Percentiles rank a stretch among this genome's conserved stretches.
These are phyloP conservation scores for Oreortyx pictus DNA, from an alignment of 2,797 vertebrate species.

Conservation along the genomic window DNA sequence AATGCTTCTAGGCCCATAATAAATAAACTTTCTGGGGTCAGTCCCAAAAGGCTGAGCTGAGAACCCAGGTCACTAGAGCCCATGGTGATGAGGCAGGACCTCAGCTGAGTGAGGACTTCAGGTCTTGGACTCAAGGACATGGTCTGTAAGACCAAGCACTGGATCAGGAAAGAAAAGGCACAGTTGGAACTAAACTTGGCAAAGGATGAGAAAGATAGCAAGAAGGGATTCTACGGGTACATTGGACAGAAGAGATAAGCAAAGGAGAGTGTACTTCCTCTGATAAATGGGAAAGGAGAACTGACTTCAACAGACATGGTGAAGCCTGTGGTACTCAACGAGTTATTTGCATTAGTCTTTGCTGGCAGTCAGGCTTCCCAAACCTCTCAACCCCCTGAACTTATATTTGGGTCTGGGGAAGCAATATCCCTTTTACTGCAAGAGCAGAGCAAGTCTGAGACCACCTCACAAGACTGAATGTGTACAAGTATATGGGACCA, in stretches of 20 bases:
- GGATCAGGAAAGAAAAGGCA: not conserved
- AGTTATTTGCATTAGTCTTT: too few species aligned
- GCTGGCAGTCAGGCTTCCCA: too few species aligned
- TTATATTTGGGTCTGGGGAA: not conserved
- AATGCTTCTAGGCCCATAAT: not conserved
- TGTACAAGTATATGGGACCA: not conserved
- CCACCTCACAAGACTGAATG: not conserved
- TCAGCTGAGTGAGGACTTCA: not conserved
- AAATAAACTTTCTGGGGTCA: not conserved
- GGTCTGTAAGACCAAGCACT: accelerated
- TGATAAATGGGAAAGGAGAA: not conserved
- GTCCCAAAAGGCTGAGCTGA: not conserved
- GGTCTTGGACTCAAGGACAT: accelerated
- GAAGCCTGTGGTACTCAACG: not conserved
- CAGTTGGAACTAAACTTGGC: not conserved
- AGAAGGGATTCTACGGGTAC: not conserved
- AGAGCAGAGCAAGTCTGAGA: not conserved
- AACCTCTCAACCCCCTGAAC: not conserved
- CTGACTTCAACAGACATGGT: not conserved
- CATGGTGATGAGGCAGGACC: not conserved
- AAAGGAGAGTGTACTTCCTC: not conserved
- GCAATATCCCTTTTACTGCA: not conserved
- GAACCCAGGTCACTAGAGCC: not conserved
- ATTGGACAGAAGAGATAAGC: too few species aligned
- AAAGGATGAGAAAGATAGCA: not conserved